A percentile compares a stretch with the other conserved stretches of the same genome.
Evolutionary conservation across 2,888 invertebrate species (phyloP).

Genomic region (Acanthacorydalis orientalis): DNA sequence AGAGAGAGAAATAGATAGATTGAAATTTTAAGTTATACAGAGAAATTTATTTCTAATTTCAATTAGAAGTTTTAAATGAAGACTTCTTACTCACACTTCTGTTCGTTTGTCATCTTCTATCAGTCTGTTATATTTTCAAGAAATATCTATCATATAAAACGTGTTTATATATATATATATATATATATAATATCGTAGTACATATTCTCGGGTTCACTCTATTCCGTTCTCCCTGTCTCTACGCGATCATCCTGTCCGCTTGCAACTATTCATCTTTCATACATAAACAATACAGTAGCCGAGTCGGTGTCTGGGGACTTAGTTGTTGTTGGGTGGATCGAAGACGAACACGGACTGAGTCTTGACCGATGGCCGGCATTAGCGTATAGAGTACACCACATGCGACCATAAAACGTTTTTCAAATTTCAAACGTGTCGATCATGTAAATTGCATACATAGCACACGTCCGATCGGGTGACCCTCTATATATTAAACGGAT

Average conservation of each 20-base stretch:
- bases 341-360: not conserved
- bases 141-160: too few species aligned
- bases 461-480: too few species aligned
- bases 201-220: not conserved
- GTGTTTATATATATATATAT: too few species aligned
- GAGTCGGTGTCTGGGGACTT: not conserved
- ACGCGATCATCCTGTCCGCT: not conserved
- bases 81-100: too few species aligned
- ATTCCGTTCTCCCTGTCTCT: not conserved
- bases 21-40: too few species aligned
- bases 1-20: too few species aligned
- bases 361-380: conserved; percentile 19
- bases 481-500: too few species aligned
- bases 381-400: conserved; percentile 29
- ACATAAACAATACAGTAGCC: not conserved
- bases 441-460: not conserved
- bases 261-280: not conserved
- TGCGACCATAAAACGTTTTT: conserved; percentile 21
- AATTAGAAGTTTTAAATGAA: too few species aligned
- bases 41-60: too few species aligned
- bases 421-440: conserved; percentile 6
- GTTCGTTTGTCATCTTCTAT: too few species aligned
- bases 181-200: too few species aligned
- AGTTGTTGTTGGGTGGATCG: not conserved
- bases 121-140: too few species aligned